A percentile compares a stretch with the other conserved stretches of the same genome.
Conservation (phyloP, 2,113 vertebrate genomes). For the Brevimyrus niger region DNA sequence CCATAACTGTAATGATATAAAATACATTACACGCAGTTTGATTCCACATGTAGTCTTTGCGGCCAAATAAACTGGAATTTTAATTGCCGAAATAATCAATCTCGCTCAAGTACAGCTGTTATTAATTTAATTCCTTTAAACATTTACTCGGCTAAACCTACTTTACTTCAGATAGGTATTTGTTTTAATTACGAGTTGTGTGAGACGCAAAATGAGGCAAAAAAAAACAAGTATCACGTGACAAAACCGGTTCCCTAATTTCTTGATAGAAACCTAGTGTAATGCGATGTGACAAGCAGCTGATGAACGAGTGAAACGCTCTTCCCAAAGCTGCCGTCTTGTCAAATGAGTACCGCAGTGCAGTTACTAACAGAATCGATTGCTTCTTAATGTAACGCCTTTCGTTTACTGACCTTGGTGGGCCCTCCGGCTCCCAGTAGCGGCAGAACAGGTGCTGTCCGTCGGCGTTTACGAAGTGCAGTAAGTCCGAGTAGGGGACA, state of each 20-base stretch:
- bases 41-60: not conserved
- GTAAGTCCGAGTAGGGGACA: constrained; percentile 69
- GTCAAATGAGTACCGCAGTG: not conserved
- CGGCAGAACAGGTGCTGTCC: constrained; percentile 88
- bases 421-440: constrained; percentile 79
- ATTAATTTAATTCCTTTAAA: not conserved
- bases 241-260: not conserved
- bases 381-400: not conserved
- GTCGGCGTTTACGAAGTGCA: constrained; percentile 81
- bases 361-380: not conserved
- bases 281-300: not conserved
- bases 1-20: not conserved
- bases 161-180: not conserved
- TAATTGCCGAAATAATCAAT: not conserved
- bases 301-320: not conserved
- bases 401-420: constrained; percentile 72
- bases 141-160: not conserved
- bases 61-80: not conserved
- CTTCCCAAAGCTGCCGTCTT: not conserved
- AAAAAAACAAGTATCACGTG: not conserved
- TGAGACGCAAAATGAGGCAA: not conserved
- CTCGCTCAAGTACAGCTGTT: not conserved
- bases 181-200: not conserved
- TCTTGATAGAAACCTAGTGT: not conserved
- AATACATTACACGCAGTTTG: not conserved